Conservation (phyloP, 2,113 vertebrate species). For the Tachycineta bicolor region DNA sequence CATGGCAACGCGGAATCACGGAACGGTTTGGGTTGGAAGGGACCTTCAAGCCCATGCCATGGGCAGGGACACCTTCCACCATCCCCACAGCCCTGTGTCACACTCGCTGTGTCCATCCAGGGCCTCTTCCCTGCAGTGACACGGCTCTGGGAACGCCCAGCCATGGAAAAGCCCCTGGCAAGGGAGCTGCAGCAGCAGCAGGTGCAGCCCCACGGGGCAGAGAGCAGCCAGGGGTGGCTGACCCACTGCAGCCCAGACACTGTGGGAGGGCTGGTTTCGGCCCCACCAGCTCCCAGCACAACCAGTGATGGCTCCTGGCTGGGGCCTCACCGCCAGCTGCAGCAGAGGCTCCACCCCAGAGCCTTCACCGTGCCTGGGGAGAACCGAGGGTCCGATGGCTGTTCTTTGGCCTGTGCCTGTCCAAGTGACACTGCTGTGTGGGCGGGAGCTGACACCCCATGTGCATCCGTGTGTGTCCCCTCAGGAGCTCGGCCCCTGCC, state of each 20-base stretch:
- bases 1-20: background rate
- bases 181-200: background rate
- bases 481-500: background rate
- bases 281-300: background rate
- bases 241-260: background rate
- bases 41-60: background rate
- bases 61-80: background rate
- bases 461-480: background rate
- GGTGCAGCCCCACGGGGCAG: background rate
- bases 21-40: background rate
- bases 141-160: background rate
- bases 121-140: background rate
- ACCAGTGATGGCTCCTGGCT: background rate
- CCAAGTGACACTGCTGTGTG: rapidly evolving
- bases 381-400: background rate
- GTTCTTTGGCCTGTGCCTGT: background rate
- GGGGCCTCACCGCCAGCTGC: background rate
- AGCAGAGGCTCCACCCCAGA: background rate
- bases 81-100: background rate
- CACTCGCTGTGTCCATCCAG: rapidly evolving
- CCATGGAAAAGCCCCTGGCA: background rate
- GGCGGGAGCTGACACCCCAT: background rate
- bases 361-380: background rate
- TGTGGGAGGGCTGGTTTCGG: background rate
- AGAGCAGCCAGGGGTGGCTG: background rate